These are phyloP conservation scores for Choreutis nemorana DNA, from an alignment of 2,888 invertebrate genomes.

Conservation along the genomic window DNA sequence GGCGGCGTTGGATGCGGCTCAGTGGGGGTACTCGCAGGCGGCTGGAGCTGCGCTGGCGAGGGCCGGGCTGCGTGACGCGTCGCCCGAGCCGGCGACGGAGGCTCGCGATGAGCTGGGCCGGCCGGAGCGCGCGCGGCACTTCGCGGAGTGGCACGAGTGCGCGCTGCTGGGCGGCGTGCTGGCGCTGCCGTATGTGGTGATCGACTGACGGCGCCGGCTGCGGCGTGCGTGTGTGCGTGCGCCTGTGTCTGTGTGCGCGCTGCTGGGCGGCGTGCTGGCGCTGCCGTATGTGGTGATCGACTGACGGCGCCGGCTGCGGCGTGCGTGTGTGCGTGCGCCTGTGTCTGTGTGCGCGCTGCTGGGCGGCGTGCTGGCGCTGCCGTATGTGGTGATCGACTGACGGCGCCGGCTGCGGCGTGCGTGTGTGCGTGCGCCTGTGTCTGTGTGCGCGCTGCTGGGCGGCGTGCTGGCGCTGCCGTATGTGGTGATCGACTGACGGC, in stretches of 20 bases:
- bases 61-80: conserved; percentile 13
- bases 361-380: conserved; percentile 90
- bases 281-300: conserved; percentile 97
- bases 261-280: conserved; percentile 84
- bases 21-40: conserved; percentile 29
- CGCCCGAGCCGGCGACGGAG: conserved; percentile 8
- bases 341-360: conserved; percentile 62
- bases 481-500: conserved; percentile 88
- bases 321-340: background rate
- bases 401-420: conserved; percentile 10
- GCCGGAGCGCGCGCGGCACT: conserved; percentile 50
- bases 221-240: background rate
- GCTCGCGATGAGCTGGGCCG: conserved; percentile 31
- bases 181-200: conserved; percentile 96
- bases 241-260: conserved; percentile 6
- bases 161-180: conserved; percentile 83
- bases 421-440: background rate
- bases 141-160: conserved; percentile 93
- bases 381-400: conserved; percentile 96
- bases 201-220: conserved; percentile 72
- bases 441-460: conserved; percentile 69
- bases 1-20: conserved; percentile 20
- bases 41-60: conserved; percentile 25
- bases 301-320: too few relatives aligned
- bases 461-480: conserved; percentile 95